Evolutionary conservation across 2,797 vertebrate genomes (phyloP), one percentile per base, ranked within the genome.

Genomic region (Ptychadena robeensis): DNA sequence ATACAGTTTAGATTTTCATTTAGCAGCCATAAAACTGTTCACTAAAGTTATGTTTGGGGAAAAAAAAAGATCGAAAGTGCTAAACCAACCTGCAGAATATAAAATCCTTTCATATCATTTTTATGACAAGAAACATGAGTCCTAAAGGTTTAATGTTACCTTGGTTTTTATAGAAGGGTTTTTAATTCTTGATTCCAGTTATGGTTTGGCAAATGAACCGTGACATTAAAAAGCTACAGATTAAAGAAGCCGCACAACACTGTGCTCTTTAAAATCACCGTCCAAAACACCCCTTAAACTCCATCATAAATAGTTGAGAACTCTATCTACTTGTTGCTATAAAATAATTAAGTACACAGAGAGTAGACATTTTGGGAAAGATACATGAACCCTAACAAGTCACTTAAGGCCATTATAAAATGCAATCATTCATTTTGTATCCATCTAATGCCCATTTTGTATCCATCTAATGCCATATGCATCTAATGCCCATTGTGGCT

Each of bases 1-100:
- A 93, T 91, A 93, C 93, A 94, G 93, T 94, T 94, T 94, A 94
- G 93, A 92, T 94, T 94, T 94, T 94, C 94, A 94, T 94, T 94
- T 94, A 93, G 92, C 92, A 90, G 92, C 91, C 92, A 94, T 94
- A 94, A 94, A 94, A 94, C 93, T 93, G 93, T 94, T 94, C 93
- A 91, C 93, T 92, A 94, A 94, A 94, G 93, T 94, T 94, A 94
- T 93, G 93, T 88, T 91, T 91, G 89, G 89, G 91, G 90, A 90
- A 91, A 91, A 91, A 91, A 93, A 92, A 93, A 93, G 93, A 94
- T 94, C 93, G 93, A 94, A 94, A 93, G 92, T 91, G 90, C 92
- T 94, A 93, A 94, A 93, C 92, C 91, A 93, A 90, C 91, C 91
- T 93, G 92, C 91, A 94, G 93, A 94, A 94, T 94, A 94, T 94